These are phyloP conservation scores for Proctacanthus coquilletti DNA, from an alignment of 1,140 invertebrate genomes.

Conservation along the genomic window DNA sequence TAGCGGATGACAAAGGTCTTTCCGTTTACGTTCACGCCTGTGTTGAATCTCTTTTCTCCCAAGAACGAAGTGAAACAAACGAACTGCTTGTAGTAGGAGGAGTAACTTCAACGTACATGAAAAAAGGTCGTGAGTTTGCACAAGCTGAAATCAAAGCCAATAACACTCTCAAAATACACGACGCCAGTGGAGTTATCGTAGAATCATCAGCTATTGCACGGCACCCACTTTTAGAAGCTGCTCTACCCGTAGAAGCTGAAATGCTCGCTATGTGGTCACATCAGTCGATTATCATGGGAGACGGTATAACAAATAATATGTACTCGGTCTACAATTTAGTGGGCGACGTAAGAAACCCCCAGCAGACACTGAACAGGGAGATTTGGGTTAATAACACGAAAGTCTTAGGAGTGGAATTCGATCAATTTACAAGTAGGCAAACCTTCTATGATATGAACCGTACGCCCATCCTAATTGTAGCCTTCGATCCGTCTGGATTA, in stretches of 20 bases:
- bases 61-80: conserved; percentile 28
- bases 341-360: conserved; percentile 64
- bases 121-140: conserved; percentile 45
- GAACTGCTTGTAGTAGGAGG: conserved; percentile 40
- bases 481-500: conserved; percentile 72
- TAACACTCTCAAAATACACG: conserved; percentile 53
- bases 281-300: conserved; percentile 58
- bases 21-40: conserved; percentile 46
- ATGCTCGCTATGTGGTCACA: conserved; percentile 79
- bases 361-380: conserved; percentile 65
- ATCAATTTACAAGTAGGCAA: conserved; percentile 72
- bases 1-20: conserved; percentile 57
- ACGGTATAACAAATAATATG: conserved; percentile 57
- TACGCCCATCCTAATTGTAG: conserved; percentile 65
- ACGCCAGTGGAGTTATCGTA: conserved; percentile 52
- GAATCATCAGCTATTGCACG: conserved; percentile 61
- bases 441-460: conserved; percentile 75
- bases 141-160: conserved; percentile 61
- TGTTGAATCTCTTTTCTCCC: conserved; percentile 24
- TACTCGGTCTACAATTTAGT: conserved; percentile 63
- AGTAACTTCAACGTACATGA: conserved; percentile 37
- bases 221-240: conserved; percentile 72
- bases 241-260: conserved; percentile 79
- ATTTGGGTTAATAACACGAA: conserved; percentile 71
- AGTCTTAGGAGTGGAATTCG: conserved; percentile 78